Base-by-base conservation (phyloP, 2,888 invertebrate species). In the Loripinus fragilis region DNA sequence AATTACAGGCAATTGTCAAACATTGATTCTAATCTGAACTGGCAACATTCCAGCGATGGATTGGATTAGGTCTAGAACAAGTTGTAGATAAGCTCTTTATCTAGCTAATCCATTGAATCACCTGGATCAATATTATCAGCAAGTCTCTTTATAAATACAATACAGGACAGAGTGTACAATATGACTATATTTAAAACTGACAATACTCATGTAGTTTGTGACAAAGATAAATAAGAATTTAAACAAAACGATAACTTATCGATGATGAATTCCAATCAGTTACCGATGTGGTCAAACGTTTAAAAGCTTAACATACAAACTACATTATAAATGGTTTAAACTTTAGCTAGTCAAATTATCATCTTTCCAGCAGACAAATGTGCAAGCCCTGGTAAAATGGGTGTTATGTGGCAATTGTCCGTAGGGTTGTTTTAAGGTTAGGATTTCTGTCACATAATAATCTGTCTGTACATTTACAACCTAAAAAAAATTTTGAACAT, bases 1-100 rank as follows among this genome's bases (percentile, higher is more conserved):
- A 60, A 60, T 60, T 60, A 60, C 28, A 60, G 33, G 12, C 33
- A 60, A 60, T 60, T 60, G 60, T 60, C 1, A 7, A 30, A 33
- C 28, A 60, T 20, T 60, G 60, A 60, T 60, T 60, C 10, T 60
- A 60, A 60, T 60, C 60, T 30, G 33, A 17, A 28, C 60, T 60
- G 60, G 60, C 60, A 30, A 17, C 8, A 10, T 33, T 60, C 60
- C 60, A 60, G 33, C 7, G 30, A 60, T 60, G 33, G 20, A 60
- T 33, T 60, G 60, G 60, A 60, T 60, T 60, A 60, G 60, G 33
- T 3, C 10, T 28, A 10, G 33, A 60, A 60, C 33, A 60, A 60
- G 60, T 60, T 30, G 30, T 5, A 60, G 60, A 60, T 60, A 33
- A 60, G 60, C 60, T 60, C 60, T 60, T 60, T 60, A 60, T 60